Conservation (phyloP, 2,797 vertebrate species). For the Picus viridis region DNA sequence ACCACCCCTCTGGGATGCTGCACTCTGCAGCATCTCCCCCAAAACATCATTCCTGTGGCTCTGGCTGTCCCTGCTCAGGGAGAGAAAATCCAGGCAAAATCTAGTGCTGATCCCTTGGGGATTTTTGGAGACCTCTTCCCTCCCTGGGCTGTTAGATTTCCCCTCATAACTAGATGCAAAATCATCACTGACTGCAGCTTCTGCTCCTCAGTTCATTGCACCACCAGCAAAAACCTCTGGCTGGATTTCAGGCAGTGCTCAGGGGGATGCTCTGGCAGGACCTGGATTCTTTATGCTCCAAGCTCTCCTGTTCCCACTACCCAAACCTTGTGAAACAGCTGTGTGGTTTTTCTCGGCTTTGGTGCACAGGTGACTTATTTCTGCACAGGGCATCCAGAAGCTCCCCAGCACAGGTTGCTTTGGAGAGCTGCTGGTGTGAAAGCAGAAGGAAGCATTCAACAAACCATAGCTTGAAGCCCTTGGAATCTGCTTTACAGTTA, state of each 20-base stretch:
- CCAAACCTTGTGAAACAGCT: background rate
- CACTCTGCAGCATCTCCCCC: fast-evolving
- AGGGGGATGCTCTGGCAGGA: background rate
- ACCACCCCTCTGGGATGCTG: fast-evolving
- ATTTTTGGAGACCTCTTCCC: background rate
- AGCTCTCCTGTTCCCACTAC: background rate
- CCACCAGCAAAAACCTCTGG: background rate
- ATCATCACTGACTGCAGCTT: background rate
- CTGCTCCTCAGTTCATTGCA: background rate
- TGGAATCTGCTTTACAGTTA: background rate
- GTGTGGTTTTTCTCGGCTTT: background rate
- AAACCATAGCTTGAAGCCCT: background rate
- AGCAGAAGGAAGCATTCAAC: background rate
- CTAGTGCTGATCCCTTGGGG: background rate
- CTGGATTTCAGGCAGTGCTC: background rate
- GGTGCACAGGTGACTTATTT: background rate
- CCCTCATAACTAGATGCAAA: no score
- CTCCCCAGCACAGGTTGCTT: background rate
- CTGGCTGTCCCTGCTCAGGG: background rate
- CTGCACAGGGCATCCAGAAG: background rate
- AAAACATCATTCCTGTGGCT: background rate
- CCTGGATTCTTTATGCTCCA: background rate
- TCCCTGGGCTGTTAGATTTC: background rate
- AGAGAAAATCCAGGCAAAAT: background rate
- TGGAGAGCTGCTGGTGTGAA: background rate